Percentiles rank a stretch among this genome's conserved stretches.
Evolutionary conservation across 2,888 invertebrate species (phyloP).

Genomic region (Drosophila emarginata): DNA sequence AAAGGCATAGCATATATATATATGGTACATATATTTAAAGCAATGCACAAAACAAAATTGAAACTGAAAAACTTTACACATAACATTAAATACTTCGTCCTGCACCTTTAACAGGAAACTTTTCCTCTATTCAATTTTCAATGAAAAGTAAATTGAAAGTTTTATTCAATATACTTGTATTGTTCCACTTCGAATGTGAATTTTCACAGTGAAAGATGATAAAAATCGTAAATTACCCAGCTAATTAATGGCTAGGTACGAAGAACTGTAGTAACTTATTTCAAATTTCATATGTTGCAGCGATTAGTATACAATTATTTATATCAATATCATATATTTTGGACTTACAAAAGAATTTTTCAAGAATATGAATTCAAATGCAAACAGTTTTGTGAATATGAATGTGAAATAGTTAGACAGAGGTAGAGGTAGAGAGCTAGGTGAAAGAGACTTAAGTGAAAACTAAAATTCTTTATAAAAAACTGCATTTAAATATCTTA

Average conservation of each 20-base stretch:
- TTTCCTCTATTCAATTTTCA: constrained; percentile 12
- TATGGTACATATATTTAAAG: constrained; percentile 45
- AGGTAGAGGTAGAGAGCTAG: not conserved
- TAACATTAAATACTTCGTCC: not conserved
- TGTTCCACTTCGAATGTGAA: constrained; percentile 78
- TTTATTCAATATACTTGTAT: constrained; percentile 1
- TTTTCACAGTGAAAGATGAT: constrained; percentile 80
- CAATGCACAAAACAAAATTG: constrained; percentile 55
- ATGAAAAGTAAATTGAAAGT: not conserved
- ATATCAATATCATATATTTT: constrained; percentile 8
- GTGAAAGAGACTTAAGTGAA: constrained; percentile 29
- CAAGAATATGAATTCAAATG: constrained; percentile 40
- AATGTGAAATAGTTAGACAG: not conserved
- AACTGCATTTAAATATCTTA: constrained; percentile 25
- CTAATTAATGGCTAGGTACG: constrained; percentile 14
- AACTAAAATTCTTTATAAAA: constrained; percentile 29
- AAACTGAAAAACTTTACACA: constrained; percentile 23
- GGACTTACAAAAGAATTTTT: constrained; percentile 45
- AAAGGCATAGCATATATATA: constrained; percentile 14
- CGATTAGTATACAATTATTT: constrained; percentile 60
- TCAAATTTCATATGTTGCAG: constrained; percentile 80
- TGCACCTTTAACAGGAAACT: not conserved
- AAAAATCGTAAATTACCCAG: constrained; percentile 77
- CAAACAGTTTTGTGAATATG: constrained; percentile 1
- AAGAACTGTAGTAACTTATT: constrained; percentile 36